Percentiles rank a stretch among this genome's conserved stretches.
phyloP scores from a whole-genome alignment of 1,140 invertebrate genomes.

The Papilio polytes region DNA sequence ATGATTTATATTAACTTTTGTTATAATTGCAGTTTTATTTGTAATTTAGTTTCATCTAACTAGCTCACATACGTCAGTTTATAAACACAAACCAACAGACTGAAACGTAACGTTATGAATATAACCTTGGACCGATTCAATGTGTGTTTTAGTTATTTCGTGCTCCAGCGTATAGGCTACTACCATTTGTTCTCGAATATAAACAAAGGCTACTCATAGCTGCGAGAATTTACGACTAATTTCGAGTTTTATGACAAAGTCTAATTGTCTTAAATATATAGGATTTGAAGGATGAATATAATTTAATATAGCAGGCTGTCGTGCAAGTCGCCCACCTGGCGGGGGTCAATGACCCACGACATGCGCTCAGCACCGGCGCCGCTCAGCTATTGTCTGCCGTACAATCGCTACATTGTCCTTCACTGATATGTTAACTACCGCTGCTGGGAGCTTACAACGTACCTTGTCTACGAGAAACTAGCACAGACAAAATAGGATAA shows the following conservation, averaged over 20 bases:
- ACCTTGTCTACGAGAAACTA: background rate
- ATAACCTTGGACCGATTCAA: conserved; percentile 15
- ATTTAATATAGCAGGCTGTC: background rate
- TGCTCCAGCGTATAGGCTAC: background rate
- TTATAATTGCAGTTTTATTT: background rate
- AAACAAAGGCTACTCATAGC: background rate
- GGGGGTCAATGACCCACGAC: background rate
- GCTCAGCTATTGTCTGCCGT: conserved; percentile 3
- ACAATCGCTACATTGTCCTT: background rate
- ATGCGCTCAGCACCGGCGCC: conserved; percentile 11
- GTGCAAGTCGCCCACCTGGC: conserved; percentile 8
- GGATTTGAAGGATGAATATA: background rate
- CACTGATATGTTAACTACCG: conserved; percentile 6
- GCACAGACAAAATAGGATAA: background rate
- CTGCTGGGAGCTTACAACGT: background rate
- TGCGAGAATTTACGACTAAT: background rate
- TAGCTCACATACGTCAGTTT: background rate
- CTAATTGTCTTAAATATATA: no score
- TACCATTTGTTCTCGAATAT: conserved; percentile 11
- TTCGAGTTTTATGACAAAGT: background rate
- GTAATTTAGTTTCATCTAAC: background rate
- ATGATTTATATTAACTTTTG: background rate
- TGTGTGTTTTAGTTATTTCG: background rate
- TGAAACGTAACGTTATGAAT: conserved; percentile 10
- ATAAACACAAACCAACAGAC: background rate